Evolutionary conservation across 1,140 invertebrate species (phyloP), one percentile per base, ranked within the genome.

Genomic region (Microplitis mediator): DNA sequence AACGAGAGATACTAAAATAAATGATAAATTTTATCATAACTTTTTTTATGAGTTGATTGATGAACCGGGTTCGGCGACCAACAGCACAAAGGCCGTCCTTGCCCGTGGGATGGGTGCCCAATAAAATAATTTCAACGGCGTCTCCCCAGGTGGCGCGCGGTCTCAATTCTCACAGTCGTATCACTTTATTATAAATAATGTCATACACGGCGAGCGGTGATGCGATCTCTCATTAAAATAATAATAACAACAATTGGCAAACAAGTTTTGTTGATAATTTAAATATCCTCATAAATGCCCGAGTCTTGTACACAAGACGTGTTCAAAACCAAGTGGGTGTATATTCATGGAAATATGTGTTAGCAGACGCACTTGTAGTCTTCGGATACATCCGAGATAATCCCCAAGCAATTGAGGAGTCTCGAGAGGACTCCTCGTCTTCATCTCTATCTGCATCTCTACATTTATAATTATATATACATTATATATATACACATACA

Each of bases 101-200:
- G 39, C 39, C 9, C 0, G 39, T 45, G 39, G 39, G 5, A 45
- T 11, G 39, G 39, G 39, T 23, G 8, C 39, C 63, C 73, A 74
- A 56, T 76, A 76, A 81, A 82, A 82, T 80, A 81, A 85, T 85
- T 85, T 83, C 79, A 83, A 79, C 73, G 73, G 76, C 63, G 78
- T 71, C 82, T 73, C 78, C 77, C 61, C 78, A 72, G 72, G 78
- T 74, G 72, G 79, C 72, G 75, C 71, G 82, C 81, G 83, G 81
- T 84, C 78, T 85, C 77, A 63, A 73, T 77, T 67, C 72, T 60
- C 51, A 76, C 78, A 77, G 76, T 74, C 69, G 58, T 75, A 74
- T 77, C 81, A 79, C 51, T 34, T 54, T 54, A 14, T 45, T 45
- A 45, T 45, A 9, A 45, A 45, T 45, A 45, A 11, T 8, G 39